Base-by-base conservation (phyloP, 1,140 invertebrate genomes). In the Platyura marginata region DNA sequence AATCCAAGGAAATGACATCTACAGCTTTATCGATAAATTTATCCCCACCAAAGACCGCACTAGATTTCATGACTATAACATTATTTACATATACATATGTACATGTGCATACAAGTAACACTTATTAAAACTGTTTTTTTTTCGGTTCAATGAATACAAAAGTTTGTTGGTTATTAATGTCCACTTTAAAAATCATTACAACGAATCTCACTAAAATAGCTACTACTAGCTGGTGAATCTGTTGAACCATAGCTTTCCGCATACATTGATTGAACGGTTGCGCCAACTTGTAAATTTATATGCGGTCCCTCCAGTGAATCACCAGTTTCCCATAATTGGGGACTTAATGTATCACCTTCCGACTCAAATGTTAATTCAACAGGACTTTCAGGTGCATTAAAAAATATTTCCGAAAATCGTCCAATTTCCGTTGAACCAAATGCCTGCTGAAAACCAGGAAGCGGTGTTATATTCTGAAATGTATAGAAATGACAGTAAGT, bases 361-460 rank as follows among this genome's bases (percentile, higher is more conserved):
- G 32, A 43, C 23, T 43, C 34, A 20, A 18, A 36, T 3, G 4
- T n/a, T 3, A 18, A 15, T 18, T 43, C 42, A 23, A 22, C 15
- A 10, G 35, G 33, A 16, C 34, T 43, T 15, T 35, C 42, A 4
- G 34, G 13, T 29, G 35, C 23, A n/a, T 19, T 44, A n/a, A 36
- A 44, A 20, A 72, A 72, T 10, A 66, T 67, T 46, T 71, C 70
- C 4, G 69, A 69, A 48, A 81, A 82, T 42, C 73, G 71, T 20
- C 78, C 79, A 42, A 81, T 81, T 56, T 81, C 79, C 20, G 78
- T 81, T 2, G 77, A 80, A 13, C 78, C 79, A 51, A 82, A 82
- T 0, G 79, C 77, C 54, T 81, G 78, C 47, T 79, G 75, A 45
- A 81, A 82, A 2, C 77, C 78, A 0, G 79, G 79, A 35, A 82